phyloP scores from a whole-genome alignment of 1,140 invertebrate species.

The Pachypsylla venusta region DNA sequence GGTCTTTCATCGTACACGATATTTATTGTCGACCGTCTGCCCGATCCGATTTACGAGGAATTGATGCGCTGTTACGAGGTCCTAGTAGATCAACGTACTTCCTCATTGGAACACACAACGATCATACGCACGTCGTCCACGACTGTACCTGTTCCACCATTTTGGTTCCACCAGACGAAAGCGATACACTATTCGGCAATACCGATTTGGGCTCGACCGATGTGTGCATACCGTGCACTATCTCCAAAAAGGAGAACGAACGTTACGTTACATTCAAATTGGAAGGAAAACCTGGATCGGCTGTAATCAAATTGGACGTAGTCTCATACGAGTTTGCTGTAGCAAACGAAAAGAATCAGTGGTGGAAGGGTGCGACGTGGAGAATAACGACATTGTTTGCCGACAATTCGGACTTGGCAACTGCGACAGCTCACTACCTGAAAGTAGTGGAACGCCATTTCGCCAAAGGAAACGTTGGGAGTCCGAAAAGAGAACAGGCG shows the following conservation, averaged over 20 bases:
- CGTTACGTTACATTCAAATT: neutral
- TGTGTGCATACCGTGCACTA: neutral
- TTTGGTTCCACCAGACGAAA: neutral
- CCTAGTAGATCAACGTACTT: neutral
- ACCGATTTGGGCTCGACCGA: neutral
- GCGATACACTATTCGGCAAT: neutral
- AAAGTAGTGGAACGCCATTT: neutral
- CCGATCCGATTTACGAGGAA: neutral
- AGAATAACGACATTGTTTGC: neutral
- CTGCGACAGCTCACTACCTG: neutral
- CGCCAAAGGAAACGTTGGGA: neutral
- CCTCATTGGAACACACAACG: neutral
- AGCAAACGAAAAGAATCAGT: neutral
- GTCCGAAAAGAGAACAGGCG: neutral
- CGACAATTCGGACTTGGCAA: neutral
- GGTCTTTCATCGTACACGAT: constrained; percentile 5
- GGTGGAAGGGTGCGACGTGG: neutral
- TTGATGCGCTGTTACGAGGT: neutral
- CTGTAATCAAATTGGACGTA: neutral
- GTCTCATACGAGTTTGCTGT: neutral
- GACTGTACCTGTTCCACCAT: neutral
- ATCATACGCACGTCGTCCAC: neutral
- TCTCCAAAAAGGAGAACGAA: neutral
- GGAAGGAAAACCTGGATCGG: neutral
- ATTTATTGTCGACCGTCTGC: neutral